phyloP scores from a whole-genome alignment of 2,797 vertebrate genomes.

The Peromyscus nudipes region DNA sequence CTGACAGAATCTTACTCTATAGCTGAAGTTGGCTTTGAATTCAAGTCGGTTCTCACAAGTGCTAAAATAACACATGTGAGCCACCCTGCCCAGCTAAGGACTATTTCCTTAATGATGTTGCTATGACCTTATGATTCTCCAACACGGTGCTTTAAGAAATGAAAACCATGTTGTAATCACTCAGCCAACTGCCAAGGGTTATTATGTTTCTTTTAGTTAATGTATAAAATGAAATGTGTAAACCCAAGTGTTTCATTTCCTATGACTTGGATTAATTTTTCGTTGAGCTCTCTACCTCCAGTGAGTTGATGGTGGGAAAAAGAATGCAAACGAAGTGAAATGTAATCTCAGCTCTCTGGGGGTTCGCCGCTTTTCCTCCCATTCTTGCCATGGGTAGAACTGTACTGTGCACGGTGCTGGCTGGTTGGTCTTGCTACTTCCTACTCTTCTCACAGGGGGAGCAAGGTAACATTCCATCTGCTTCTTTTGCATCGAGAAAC shows the following conservation, averaged over 20 bases:
- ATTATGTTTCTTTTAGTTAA: not conserved
- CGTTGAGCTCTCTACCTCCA: not conserved
- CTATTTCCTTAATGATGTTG: not conserved
- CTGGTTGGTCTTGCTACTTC: not conserved
- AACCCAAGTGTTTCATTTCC: not conserved
- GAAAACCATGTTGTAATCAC: not conserved
- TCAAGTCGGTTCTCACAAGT: not conserved
- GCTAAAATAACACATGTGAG: not conserved
- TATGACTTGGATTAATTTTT: conserved; percentile 51
- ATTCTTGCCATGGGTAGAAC: not conserved
- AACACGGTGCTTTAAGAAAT: not conserved
- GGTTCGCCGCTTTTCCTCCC: not conserved
- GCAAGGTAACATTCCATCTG: rapidly evolving
- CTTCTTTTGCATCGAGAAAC: not conserved
- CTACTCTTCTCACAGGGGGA: not conserved
- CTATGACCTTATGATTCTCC: not conserved
- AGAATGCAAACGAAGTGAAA: not conserved
- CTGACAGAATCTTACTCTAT: not conserved
- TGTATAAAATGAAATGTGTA: not conserved
- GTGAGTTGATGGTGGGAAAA: not conserved
- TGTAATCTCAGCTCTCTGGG: not conserved
- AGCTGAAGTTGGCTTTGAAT: not conserved
- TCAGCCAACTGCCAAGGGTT: not conserved
- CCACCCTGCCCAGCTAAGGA: not conserved
- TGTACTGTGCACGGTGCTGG: not conserved